Base-by-base conservation (phyloP, 2,797 vertebrate species). In the Diplodus puntazzo region DNA sequence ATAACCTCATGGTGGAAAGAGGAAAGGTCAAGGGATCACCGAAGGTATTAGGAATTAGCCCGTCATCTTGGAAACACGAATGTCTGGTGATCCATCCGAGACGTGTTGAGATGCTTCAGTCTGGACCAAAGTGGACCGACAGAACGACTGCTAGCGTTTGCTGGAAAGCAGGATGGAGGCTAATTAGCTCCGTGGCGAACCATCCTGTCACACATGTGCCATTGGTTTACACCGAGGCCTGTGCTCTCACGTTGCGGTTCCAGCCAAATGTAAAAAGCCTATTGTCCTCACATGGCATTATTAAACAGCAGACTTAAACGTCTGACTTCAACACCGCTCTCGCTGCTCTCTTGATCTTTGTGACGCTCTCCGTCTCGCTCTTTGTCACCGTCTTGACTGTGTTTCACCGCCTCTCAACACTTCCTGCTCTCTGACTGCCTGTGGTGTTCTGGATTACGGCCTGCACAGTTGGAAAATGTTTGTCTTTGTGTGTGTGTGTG, bases 391-490 rank as follows among this genome's bases (percentile, higher is more conserved):
- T 55, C 67, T 73, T 67, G 50, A 34, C 60, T 64, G 62, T 1
- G 43, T 73, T 62, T 82, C 73, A 21, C 61, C 43, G 63, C 53
- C 57, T 72, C 72, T 81, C 65, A 59, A 12, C 73, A 63, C 65
- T 12, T 39, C 39, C 65, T n/a, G 43, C 65, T 69, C 50, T 60
- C 58, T 5, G 30, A 10, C 61, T 67, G 69, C 20, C 61, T 67
- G 69, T 20, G 58, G 50, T 77, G 81, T 69, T 83, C 67, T 43
- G n/a, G 57, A 82, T 84, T 78, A 80, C 58, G 23, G 59, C 8
- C 60, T 23, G 68, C 69, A 80, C 78, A 75, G 68, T n/a, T 72
- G 69, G 54, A 88, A 80, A 59, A 82, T 39, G n/a, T 45, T 45
- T 43, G 52, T 60, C n/a, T 64, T 30, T 49, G 34, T 69, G 13